Conservation (phyloP, 2,888 invertebrate genomes). For the Keiferia lycopersicella region DNA sequence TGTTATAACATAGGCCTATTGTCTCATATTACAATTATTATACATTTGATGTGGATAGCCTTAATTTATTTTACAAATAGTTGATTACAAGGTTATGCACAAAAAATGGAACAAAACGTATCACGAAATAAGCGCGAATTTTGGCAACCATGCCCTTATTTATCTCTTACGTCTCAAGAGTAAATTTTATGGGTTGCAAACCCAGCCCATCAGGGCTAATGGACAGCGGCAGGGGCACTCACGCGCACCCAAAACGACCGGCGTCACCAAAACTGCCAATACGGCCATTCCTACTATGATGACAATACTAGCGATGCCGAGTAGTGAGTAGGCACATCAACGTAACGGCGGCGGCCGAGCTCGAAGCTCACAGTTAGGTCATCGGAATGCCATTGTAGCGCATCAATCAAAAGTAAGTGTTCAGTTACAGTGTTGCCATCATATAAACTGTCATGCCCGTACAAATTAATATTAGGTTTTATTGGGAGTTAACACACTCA, state of each 20-base stretch:
- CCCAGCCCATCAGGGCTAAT: conserved; percentile 30
- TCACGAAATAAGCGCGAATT: too few relatives aligned
- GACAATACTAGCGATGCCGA: not conserved
- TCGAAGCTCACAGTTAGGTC: conserved; percentile 43
- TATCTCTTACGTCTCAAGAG: conserved; percentile 8
- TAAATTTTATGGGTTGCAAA: conserved; percentile 23
- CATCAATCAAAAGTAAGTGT: conserved; percentile 47
- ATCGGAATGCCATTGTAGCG: conserved; percentile 47
- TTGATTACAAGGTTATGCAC: too few relatives aligned
- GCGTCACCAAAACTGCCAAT: conserved; percentile 15
- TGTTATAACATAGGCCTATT: too few relatives aligned
- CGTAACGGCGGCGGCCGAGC: conserved; percentile 41
- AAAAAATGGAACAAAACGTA: too few relatives aligned
- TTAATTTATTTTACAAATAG: too few relatives aligned
- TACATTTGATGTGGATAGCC: too few relatives aligned
- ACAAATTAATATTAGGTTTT: too few relatives aligned
- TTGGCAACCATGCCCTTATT: too few relatives aligned
- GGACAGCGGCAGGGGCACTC: conserved; percentile 43
- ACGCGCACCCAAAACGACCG: conserved; percentile 31
- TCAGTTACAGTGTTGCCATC: conserved; percentile 38
- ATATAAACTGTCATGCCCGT: not conserved
- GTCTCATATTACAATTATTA: too few relatives aligned
- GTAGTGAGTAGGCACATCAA: too few relatives aligned
- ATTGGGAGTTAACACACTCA: too few relatives aligned
- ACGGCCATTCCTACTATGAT: too few relatives aligned